A percentile compares a stretch with the other conserved stretches of the same genome.
Conservation (phyloP, 2,797 vertebrate species). For the Oreochromis grahami region DNA sequence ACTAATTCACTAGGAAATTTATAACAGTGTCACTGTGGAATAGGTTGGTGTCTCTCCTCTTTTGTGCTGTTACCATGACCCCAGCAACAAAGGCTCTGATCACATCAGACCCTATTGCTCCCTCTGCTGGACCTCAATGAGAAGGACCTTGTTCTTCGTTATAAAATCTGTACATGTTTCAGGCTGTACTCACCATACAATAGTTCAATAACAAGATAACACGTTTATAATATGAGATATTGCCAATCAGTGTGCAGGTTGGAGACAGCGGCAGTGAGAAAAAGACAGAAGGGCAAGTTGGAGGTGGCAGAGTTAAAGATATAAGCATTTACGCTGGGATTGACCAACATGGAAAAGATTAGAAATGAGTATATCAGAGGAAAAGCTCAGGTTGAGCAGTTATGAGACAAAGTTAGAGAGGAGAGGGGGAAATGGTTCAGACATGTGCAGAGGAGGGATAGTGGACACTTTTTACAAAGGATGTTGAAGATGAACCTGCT, state of each 20-base stretch:
- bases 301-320: neutral
- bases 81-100: conserved; percentile 35
- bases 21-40: neutral
- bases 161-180: neutral
- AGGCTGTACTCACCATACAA: neutral
- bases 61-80: conserved; percentile 19
- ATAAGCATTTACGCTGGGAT: neutral
- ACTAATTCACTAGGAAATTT: neutral
- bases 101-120: conserved; percentile 66
- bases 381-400: neutral
- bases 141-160: neutral
- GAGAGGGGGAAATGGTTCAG: neutral
- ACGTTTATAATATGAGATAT: neutral
- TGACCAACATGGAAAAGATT: neutral
- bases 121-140: conserved; percentile 73
- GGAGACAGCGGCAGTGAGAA: neutral
- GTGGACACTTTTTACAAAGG: neutral
- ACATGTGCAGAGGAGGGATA: neutral
- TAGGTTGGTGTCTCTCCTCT: conserved; percentile 1
- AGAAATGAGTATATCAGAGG: neutral
- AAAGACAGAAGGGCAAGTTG: neutral
- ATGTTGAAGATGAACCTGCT: neutral
- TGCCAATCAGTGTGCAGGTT: neutral
- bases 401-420: neutral
- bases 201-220: neutral